Base-by-base conservation (phyloP, 2,797 vertebrate species). In the Acanthis flammea region DNA sequence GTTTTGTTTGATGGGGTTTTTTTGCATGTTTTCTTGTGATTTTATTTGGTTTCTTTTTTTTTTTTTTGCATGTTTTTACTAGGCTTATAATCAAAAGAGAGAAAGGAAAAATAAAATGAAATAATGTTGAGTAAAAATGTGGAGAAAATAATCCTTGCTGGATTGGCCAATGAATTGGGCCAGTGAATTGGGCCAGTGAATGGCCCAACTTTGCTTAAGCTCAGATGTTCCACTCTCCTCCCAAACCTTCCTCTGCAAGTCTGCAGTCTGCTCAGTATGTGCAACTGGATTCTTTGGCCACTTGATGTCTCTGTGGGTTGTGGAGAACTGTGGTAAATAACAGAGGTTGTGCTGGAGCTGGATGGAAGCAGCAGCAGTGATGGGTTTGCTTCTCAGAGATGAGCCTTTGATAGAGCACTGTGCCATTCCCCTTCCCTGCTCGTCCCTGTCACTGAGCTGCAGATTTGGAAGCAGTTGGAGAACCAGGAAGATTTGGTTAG, bases 301-400 rank as follows among this genome's bases (percentile, higher is more conserved):
- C 94, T 90, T 66, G 96, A 75, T 95, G 95, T 95, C 94, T 88
- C 96, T 92, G 72, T 78, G 89, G 76, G 66, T 39, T 77, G 73
- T 4, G 62, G 22, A 80, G 94, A 86, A 30, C 3, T 0, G 5
- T 24, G 58, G 24, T 51, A 51, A 61, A 30, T 7, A 18, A 30
- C 0, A 24, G 58, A 61, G 61, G 39, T 77, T 31, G 5, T 12
- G 3, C 17, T 12, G 57, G 44, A 62, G 61, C 45, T 63, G 71
- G 14, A 6, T n/a, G n/a, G 62, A 51, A 60, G 79, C 76, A 79
- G 58, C 66, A 28, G 42, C 0, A 11, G 23, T 2, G 5, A 4
- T 8, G 19, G 30, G 7, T 4, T 61, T 58, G 41, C 14, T 55
- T 12, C n/a, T 65, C 27, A 33, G 62, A 35, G 50, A 12, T 3